Evolutionary conservation across 2,113 vertebrate genomes (phyloP).

Genomic region (Oplegnathus fasciatus): DNA sequence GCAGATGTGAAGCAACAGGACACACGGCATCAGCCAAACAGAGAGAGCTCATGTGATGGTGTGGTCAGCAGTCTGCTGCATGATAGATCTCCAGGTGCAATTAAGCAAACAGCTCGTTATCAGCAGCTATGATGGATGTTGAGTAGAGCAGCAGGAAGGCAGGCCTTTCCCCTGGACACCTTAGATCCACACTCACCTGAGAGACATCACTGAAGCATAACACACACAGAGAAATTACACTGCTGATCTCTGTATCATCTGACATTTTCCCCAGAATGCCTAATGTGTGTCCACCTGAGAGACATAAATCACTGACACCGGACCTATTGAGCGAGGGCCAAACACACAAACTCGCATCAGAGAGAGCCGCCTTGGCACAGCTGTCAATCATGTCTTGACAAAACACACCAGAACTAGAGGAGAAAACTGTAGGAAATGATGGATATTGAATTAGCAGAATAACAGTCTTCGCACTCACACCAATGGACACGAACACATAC

Average conservation of each 20-base stretch:
- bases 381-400: conserved; percentile 69
- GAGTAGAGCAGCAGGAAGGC: conserved; percentile 1
- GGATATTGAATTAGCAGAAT: conserved; percentile 71
- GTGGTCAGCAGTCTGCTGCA: conserved; percentile 39
- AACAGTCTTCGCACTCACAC: conserved; percentile 55
- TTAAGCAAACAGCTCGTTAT: conserved; percentile 63
- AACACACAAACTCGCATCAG: conserved; percentile 54
- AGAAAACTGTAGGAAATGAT: conserved; percentile 67
- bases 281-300: conserved; percentile 52
- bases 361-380: conserved; percentile 40
- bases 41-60: conserved; percentile 5
- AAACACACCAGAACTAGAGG: conserved; percentile 43
- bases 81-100: conserved; percentile 56
- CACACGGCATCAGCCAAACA: conserved; percentile 23
- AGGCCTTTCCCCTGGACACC: conserved; percentile 32
- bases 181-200: conserved; percentile 46
- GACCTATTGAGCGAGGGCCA: conserved; percentile 44
- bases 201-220: conserved; percentile 30
- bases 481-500: neutral
- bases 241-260: conserved; percentile 54
- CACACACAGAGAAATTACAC: conserved; percentile 40
- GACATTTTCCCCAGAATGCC: conserved; percentile 48
- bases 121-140: conserved; percentile 51
- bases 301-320: conserved; percentile 54
- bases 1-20: conserved; percentile 40